Conservation (phyloP, 2,797 vertebrate species). For the Spinibarbus caldwelli region DNA sequence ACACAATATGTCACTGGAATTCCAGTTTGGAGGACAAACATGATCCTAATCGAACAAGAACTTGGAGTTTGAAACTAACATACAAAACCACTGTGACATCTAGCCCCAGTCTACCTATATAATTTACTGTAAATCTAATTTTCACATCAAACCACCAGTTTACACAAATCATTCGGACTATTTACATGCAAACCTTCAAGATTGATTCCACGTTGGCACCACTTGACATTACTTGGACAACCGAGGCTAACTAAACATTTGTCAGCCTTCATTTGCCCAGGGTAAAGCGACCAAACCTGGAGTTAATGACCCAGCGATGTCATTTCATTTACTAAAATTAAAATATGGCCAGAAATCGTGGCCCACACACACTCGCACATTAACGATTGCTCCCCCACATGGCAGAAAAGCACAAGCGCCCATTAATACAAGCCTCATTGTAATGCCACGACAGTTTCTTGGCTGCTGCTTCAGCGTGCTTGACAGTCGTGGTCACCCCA, state of each 20-base stretch:
- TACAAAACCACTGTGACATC: not conserved
- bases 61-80: not conserved
- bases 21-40: not conserved
- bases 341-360: conserved; percentile 50
- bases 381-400: conserved; percentile 53
- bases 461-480: conserved; percentile 69
- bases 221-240: conserved; percentile 9
- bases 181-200: not conserved
- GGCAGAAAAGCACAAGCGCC: conserved; percentile 67
- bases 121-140: not conserved
- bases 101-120: not conserved
- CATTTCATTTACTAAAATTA: conserved; percentile 53
- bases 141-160: not conserved
- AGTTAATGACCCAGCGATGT: conserved; percentile 45
- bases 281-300: conserved; percentile 29
- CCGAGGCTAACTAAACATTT: conserved; percentile 27
- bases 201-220: not conserved
- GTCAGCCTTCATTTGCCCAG: conserved; percentile 30
- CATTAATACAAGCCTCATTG: conserved; percentile 74
- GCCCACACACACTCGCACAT: conserved; percentile 17
- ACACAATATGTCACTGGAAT: not conserved
- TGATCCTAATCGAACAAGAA: not conserved
- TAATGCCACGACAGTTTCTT: conserved; percentile 76
- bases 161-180: not conserved
- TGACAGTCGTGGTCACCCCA: conserved; percentile 82